A percentile compares a stretch with the other conserved stretches of the same genome.
Conservation (phyloP, 2,888 invertebrate species). For the Pseudococcus jackbeardsleyi region DNA sequence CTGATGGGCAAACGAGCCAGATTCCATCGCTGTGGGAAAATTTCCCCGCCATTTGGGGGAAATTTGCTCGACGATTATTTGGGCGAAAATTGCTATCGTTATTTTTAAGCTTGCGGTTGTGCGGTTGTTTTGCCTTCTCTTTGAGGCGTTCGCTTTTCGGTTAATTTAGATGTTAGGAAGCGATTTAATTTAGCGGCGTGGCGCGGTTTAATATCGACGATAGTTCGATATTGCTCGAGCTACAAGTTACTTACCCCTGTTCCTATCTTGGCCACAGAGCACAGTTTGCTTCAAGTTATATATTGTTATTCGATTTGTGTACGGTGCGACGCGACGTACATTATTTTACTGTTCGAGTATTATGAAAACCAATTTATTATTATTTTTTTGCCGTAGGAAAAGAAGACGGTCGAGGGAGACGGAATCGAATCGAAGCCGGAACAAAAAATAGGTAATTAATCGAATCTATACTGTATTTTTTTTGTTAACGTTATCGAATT, state of each 20-base stretch:
- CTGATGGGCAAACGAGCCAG: neutral
- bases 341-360: neutral
- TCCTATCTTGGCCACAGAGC: neutral
- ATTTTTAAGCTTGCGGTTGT: slow-evolving; percentile 7
- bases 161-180: neutral
- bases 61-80: neutral
- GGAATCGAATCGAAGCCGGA: neutral
- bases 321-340: neutral
- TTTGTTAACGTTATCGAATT: neutral
- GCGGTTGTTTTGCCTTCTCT: neutral
- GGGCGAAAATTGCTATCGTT: slow-evolving; percentile 13
- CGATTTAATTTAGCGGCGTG: neutral
- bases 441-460: slow-evolving; percentile 1
- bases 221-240: neutral
- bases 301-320: neutral
- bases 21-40: neutral
- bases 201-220: slow-evolving; percentile 3
- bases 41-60: neutral
- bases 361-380: neutral
- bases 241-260: neutral
- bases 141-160: slow-evolving; percentile 23
- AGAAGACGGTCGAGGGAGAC: neutral
- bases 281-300: neutral
- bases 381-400: neutral
- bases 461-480: neutral